Percentiles rank a stretch among this genome's conserved stretches.
Conservation (phyloP, 2,797 vertebrate genomes). For the Oreochromis mossambicus region DNA sequence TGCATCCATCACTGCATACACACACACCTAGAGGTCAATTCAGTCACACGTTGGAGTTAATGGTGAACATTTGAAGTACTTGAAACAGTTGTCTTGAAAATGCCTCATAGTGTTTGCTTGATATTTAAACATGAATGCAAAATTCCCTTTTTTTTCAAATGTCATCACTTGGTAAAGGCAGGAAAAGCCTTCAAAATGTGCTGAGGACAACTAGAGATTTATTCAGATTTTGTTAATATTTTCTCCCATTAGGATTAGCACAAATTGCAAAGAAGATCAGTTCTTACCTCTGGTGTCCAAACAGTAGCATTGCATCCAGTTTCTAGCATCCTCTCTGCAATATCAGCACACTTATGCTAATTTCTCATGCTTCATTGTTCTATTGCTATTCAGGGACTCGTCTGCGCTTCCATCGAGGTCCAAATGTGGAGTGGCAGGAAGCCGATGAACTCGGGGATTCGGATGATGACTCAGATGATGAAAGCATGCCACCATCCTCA, state of each 20-base stretch:
- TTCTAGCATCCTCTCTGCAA: background rate
- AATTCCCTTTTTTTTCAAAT: background rate
- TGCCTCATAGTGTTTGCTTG: background rate
- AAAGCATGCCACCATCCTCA: conserved; percentile 69
- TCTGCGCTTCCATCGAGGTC: conserved; percentile 93
- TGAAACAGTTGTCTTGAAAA: background rate
- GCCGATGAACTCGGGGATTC: conserved; percentile 88
- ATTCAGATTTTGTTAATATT: background rate
- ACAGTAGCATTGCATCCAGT: background rate
- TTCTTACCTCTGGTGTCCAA: conserved; percentile 20
- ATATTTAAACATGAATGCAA: background rate
- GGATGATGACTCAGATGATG: conserved; percentile 84
- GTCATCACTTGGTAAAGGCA: background rate
- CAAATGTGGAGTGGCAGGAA: conserved; percentile 91
- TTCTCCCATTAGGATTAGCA: background rate
- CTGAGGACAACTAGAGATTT: background rate
- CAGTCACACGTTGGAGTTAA: background rate
- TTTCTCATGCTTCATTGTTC: background rate
- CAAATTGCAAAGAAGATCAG: background rate
- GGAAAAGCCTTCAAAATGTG: background rate
- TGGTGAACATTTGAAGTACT: background rate
- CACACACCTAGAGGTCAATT: background rate
- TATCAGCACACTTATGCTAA: background rate
- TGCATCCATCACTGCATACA: background rate
- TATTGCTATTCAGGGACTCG: conserved; percentile 82